phyloP scores from a whole-genome alignment of 2,888 invertebrate genomes.

The Thumatha senex region DNA sequence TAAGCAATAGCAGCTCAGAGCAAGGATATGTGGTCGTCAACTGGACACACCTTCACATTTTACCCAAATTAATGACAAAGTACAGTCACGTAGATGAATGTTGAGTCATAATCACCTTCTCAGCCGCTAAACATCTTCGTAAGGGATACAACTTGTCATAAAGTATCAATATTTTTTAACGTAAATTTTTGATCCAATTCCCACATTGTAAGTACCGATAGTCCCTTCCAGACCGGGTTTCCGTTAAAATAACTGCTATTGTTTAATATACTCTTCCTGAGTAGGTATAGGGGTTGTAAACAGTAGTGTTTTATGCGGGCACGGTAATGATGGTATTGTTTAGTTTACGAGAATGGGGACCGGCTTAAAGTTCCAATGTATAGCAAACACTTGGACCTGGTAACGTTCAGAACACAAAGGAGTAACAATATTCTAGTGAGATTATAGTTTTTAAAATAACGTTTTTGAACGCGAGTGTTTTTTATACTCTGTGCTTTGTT shows the following conservation, averaged over 20 bases:
- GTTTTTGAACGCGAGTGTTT: no score
- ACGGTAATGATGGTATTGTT: slow-evolving; percentile 47
- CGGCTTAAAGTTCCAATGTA: slow-evolving; percentile 12
- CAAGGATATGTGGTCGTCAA: no score
- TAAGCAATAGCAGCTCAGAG: no score
- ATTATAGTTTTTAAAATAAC: not conserved
- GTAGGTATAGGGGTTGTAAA: slow-evolving; percentile 38
- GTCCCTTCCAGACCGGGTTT: slow-evolving; percentile 9
- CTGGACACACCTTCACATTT: no score
- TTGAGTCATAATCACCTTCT: no score
- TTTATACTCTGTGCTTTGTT: no score
- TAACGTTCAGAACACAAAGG: slow-evolving; percentile 6
- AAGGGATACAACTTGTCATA: no score
- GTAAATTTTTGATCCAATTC: not conserved
- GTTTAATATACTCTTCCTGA: slow-evolving; percentile 30
- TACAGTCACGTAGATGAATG: no score
- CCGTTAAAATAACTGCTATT: slow-evolving; percentile 26
- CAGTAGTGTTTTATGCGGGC: slow-evolving; percentile 58
- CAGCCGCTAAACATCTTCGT: no score
- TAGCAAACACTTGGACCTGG: slow-evolving; percentile 19
- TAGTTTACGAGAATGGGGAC: slow-evolving; percentile 20
- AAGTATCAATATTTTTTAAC: not conserved
- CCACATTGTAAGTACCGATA: not conserved
- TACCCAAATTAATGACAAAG: no score
- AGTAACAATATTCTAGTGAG: slow-evolving; percentile 1